phyloP scores from a whole-genome alignment of 2,797 vertebrate genomes.

The Threskiornis aethiopicus region DNA sequence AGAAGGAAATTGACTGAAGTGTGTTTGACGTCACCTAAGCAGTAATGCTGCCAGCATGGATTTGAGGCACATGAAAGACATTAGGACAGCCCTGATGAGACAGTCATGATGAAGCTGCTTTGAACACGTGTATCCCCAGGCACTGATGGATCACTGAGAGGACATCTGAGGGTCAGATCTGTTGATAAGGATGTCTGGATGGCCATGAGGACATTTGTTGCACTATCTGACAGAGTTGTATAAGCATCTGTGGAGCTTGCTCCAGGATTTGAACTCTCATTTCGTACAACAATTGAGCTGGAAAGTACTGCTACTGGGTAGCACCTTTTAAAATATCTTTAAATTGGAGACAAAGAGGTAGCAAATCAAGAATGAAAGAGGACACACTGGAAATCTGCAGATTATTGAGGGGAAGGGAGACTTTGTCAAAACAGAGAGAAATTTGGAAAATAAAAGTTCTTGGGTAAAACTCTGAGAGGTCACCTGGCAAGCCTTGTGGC shows the following conservation, averaged over 20 bases:
- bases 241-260: neutral
- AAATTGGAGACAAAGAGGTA: neutral
- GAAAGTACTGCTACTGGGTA: neutral
- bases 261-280: neutral
- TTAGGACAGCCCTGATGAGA: neutral
- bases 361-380: neutral
- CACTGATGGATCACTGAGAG: neutral
- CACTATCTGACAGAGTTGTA: neutral
- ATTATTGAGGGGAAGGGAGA: neutral
- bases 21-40: neutral
- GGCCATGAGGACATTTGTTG: neutral
- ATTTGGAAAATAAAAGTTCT: neutral
- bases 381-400: neutral
- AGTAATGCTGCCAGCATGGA: neutral
- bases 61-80: neutral
- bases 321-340: neutral
- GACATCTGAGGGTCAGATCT: neutral
- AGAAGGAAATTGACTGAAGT: neutral
- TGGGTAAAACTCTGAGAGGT: neutral
- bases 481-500: neutral
- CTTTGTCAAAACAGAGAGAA: neutral
- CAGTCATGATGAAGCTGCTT: neutral
- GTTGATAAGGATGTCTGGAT: slow-evolving; percentile 9
- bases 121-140: neutral
- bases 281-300: neutral